Percentiles rank a stretch among this genome's conserved stretches.
Evolutionary conservation across 2,797 vertebrate species (phyloP).

Genomic region (Labroides dimidiatus): DNA sequence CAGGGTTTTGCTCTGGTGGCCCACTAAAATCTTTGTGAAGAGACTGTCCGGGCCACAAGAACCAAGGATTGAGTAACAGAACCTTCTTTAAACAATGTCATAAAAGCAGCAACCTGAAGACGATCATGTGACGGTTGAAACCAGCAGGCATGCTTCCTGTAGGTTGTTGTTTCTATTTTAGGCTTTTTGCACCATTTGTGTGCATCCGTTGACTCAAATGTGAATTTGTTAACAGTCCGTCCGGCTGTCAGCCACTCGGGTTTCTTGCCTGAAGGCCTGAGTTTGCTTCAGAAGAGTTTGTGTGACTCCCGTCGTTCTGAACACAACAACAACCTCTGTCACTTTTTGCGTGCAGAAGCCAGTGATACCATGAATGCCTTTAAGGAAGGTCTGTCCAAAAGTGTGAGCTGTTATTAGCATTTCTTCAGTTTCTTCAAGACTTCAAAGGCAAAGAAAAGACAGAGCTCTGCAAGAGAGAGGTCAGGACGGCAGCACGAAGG

Average conservation of each 20-base stretch:
- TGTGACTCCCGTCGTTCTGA: neutral
- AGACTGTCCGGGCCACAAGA: too few relatives aligned
- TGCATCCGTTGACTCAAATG: neutral
- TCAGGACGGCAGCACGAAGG: neutral
- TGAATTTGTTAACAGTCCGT: neutral
- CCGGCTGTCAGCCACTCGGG: neutral
- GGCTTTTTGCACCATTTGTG: neutral
- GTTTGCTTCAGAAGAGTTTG: conserved; percentile 2
- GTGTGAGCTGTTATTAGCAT: neutral
- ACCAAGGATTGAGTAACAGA: too few relatives aligned
- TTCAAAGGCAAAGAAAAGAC: neutral
- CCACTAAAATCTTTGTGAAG: too few relatives aligned
- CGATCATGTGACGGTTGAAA: too few relatives aligned
- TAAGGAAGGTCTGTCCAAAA: neutral
- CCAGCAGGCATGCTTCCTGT: neutral
- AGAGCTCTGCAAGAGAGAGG: neutral
- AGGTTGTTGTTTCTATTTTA: neutral
- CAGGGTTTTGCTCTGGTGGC: too few relatives aligned
- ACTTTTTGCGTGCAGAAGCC: neutral
- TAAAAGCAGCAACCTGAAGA: too few relatives aligned
- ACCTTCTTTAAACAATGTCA: too few relatives aligned
- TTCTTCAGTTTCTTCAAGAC: neutral
- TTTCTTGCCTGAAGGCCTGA: neutral
- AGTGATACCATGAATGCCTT: conserved; percentile 1
- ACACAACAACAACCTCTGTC: neutral